Percentiles rank a stretch among this genome's conserved stretches.
These are phyloP conservation scores for Procambarus clarkii DNA, from an alignment of 1,140 invertebrate species.

Conservation along the genomic window DNA sequence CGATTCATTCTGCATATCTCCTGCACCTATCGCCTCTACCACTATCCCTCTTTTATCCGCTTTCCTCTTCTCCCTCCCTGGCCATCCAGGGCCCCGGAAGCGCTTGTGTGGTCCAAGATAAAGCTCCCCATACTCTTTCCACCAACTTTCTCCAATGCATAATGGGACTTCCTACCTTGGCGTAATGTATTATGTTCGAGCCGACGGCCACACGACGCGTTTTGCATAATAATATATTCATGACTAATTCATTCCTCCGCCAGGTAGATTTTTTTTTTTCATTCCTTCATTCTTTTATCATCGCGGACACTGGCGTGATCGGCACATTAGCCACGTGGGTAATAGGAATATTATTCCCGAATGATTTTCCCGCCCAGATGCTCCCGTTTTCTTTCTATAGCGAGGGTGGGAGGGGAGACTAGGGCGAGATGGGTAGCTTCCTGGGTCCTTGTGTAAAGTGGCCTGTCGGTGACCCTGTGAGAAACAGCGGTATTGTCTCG, in stretches of 20 bases:
- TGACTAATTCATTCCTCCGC: no score
- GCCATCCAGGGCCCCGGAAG: background rate
- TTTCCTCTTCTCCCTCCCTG: background rate
- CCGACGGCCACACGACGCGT: no score
- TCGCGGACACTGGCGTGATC: background rate
- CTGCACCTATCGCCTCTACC: background rate
- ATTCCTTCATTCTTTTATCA: no score
- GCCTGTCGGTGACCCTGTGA: background rate
- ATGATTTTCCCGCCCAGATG: background rate
- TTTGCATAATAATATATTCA: no score
- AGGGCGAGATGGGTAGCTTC: background rate
- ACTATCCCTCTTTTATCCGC: background rate
- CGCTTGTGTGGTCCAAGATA: background rate
- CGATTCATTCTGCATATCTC: background rate
- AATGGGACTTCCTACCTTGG: no score
- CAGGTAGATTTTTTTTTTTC: no score
- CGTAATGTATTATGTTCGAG: no score
- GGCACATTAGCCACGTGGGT: background rate
- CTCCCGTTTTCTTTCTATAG: background rate
- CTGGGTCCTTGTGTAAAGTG: slow-evolving; percentile 1
- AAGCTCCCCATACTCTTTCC: no score
- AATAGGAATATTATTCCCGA: background rate
- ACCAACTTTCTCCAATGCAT: no score
- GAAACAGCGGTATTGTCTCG: background rate
- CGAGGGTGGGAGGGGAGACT: background rate